Evolutionary conservation across 2,113 vertebrate genomes (phyloP), one percentile per base, ranked within the genome.

Genomic region (Archocentrus centrarchus): DNA sequence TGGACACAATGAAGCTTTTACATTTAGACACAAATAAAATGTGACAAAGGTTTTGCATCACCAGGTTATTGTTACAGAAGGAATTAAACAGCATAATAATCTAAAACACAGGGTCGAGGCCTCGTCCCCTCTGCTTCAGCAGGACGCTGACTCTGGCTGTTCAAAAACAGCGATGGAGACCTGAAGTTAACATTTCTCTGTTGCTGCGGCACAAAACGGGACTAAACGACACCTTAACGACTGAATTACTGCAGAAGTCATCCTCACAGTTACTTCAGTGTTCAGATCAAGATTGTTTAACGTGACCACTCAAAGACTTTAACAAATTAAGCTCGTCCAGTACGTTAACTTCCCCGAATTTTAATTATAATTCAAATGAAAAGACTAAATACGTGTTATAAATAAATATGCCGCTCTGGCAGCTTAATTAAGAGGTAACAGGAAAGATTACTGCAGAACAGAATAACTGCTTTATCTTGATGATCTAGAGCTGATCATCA

Each of bases 101-200:
- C 9, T n/a, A 11, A 9, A 5, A 22, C 10, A 11, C 20, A 11
- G 20, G 18, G 9, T n/a, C 3, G 1, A 4, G 0, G 9, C 20
- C 20, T 11, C 20, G 10, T 57, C 7, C 2, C 3, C 4, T 2
- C 35, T 37, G 1, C 35, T 35, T 35, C 32, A 3, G 4, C 4
- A 1, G 32, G 32, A 35, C 3, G 32, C 32, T 35, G 32, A 35
- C 32, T 35, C 32, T 35, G 32, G 30, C 37, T 9, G 37, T 68
- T 68, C 4, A 47, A 47, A 47, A 68, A 68, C 0, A 27, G 50
- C 18, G 3, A 44, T 4, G 5, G 17, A 53, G 47, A 55, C 3
- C 9, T 55, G 44, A 73, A 73, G 32, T 73, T 14, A 55, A 18
- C 0, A 14, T 32, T 2, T 73, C 47, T 1, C 20, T 55, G 47